Evolutionary conservation across 1,140 invertebrate species (phyloP), one percentile per base, ranked within the genome.

Genomic region (Palaemon carinicauda): DNA sequence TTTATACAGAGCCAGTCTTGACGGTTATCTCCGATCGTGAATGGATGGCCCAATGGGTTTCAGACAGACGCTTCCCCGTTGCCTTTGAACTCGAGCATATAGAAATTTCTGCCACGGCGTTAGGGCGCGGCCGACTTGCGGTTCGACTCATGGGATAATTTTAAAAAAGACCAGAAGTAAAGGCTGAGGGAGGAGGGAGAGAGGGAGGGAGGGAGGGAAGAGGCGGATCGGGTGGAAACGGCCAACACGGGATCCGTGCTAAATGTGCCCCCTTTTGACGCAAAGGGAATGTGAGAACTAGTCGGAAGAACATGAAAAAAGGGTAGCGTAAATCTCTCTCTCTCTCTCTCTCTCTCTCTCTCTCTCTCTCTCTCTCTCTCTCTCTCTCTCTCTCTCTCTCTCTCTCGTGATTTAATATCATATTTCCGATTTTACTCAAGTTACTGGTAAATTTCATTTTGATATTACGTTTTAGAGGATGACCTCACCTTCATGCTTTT

Each of bases 311-410:
- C 14, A 17, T 19, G 50, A 27, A n/a, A n/a, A 65, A n/a, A 12
- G 56, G 56, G 1, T 24, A 27, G 56, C 24, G 24, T 21, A 60
- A 60, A 60, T 21, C 50, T 3, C 41, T 21, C 74, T 52, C 74
- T 52, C 74, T 21, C 41, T 21, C 41, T 21, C 74, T 77, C 74
- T 77, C 74, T 77, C 74, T 77, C 74, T 77, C 74, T 77, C 74
- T 52, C 74, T 52, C 41, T 52, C 41, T 52, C 74, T 77, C 74
- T 77, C 74, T 77, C 74, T 77, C 74, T 77, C 74, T 77, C 74
- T 77, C 74, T 77, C 74, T 77, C 74, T 52, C 74, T 77, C 74
- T 52, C 74, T 51, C 0, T 17, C 74, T 5, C 24, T 19, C 29
- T 73, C 24, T 17, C 17, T 15, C 21, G 69, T 15, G n/a, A 33